Base-by-base conservation (phyloP, 2,888 invertebrate species). In the Pyrgus malvae region DNA sequence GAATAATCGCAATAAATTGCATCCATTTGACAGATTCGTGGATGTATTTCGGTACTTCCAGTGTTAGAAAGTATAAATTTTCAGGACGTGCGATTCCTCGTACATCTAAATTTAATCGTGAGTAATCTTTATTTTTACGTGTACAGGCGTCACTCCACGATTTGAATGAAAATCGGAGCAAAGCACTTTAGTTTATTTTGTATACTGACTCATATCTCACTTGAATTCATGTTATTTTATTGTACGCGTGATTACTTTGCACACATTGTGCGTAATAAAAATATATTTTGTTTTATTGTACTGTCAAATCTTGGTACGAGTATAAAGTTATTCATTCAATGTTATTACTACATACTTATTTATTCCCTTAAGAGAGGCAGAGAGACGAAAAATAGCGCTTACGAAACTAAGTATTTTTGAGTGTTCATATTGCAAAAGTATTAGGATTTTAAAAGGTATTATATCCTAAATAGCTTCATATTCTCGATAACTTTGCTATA, bases 121-220 rank as follows among this genome's bases (percentile, higher is more conserved):
- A 67, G 62, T 63, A 65, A 65, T 58, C 41, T 65, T 65, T 67
- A 65, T 67, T 67, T 67, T 60, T 51, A 55, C 44, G 55, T 51
- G 55, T 56, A 23, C 49, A 50, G 46, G 38, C 44, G 53, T 60
- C 62, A 54, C 51, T 33, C 41, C 29, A 14, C 50, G 48, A 37
- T 48, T 56, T 64, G 59, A 65, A 63, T 63, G 65, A 62, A 65
- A 58, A 54, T 57, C 58, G 44, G 29, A 25, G 48, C 48, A 45
- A 56, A 60, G 59, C 59, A 58, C 58, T 56, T 62, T 62, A 61
- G 31, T 59, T 46, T 57, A 57, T 60, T 57, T 63, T 59, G 42
- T 37, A 17, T 31, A 31, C 53, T 65, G 65, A 64, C 56, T 65
- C 62, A 64, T 17, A n/a, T 42, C 27, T 33, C 8, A 23, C 9